Evolutionary conservation across 1,140 invertebrate genomes (phyloP).

Genomic region (Onthophagus taurus): DNA sequence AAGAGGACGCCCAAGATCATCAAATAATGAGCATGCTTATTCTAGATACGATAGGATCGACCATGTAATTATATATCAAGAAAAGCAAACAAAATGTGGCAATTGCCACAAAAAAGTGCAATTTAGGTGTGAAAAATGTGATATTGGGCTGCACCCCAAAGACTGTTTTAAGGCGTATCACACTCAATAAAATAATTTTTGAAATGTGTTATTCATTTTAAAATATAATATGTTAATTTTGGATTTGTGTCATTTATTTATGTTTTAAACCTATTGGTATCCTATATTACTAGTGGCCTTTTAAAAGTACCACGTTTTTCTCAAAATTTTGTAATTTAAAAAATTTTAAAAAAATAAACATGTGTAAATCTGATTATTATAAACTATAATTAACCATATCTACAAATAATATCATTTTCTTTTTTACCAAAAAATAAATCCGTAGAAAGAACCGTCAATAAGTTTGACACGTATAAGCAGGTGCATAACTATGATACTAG

Average conservation of each 20-base stretch:
- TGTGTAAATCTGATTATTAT: no score
- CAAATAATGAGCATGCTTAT: constrained; percentile 5
- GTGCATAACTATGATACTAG: no score
- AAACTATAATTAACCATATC: no score
- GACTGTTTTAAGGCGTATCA: constrained; percentile 12
- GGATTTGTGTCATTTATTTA: background rate
- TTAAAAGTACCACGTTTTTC: constrained; percentile 16
- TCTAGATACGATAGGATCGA: constrained; percentile 6
- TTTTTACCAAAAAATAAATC: no score
- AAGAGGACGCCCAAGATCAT: background rate
- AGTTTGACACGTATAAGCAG: no score
- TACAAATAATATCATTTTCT: no score
- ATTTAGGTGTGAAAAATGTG: constrained; percentile 8
- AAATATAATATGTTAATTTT: background rate
- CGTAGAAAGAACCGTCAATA: no score
- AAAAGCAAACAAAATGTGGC: constrained; percentile 8
- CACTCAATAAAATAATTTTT: background rate
- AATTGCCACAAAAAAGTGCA: constrained; percentile 10
- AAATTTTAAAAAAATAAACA: no score
- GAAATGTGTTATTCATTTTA: background rate
- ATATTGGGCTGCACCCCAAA: constrained; percentile 21
- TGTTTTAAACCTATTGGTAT: constrained; percentile 4
- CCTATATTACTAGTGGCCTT: constrained; percentile 8
- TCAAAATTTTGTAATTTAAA: no score
- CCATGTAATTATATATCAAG: background rate